phyloP scores from a whole-genome alignment of 1,140 invertebrate species.

The Parasteatoda tepidariorum region DNA sequence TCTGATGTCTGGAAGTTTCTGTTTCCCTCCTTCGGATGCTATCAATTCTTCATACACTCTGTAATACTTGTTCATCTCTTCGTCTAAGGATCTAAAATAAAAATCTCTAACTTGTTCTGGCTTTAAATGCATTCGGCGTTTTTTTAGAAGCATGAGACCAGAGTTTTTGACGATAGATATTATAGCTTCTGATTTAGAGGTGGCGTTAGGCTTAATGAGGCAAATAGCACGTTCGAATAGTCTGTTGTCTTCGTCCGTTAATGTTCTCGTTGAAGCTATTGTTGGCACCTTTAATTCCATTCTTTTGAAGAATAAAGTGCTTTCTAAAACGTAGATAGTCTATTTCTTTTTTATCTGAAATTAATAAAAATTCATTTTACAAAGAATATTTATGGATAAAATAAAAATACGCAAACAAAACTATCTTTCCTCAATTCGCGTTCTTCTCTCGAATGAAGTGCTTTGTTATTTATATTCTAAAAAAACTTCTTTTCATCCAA shows the following conservation, averaged over 20 bases:
- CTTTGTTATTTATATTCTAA: too few relatives aligned
- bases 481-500: too few relatives aligned
- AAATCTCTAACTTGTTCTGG: slow-evolving; percentile 31
- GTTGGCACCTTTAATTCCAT: too few relatives aligned
- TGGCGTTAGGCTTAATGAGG: slow-evolving; percentile 33
- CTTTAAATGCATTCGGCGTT: neutral
- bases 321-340: too few relatives aligned
- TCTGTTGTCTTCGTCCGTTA: neutral
- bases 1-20: neutral
- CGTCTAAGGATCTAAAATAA: slow-evolving; percentile 10
- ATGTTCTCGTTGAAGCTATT: too few relatives aligned
- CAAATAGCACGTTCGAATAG: slow-evolving; percentile 38
- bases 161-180: neutral
- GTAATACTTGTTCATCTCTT: slow-evolving; percentile 29
- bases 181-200: slow-evolving; percentile 5
- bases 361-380: too few relatives aligned
- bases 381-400: too few relatives aligned
- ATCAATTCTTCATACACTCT: slow-evolving; percentile 10
- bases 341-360: too few relatives aligned
- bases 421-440: too few relatives aligned
- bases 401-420: too few relatives aligned
- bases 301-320: too few relatives aligned
- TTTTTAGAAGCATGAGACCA: slow-evolving; percentile 13
- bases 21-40: neutral
- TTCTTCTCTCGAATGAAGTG: too few relatives aligned